phyloP scores from a whole-genome alignment of 2,113 vertebrate species.

The Ceyx margarethae region DNA sequence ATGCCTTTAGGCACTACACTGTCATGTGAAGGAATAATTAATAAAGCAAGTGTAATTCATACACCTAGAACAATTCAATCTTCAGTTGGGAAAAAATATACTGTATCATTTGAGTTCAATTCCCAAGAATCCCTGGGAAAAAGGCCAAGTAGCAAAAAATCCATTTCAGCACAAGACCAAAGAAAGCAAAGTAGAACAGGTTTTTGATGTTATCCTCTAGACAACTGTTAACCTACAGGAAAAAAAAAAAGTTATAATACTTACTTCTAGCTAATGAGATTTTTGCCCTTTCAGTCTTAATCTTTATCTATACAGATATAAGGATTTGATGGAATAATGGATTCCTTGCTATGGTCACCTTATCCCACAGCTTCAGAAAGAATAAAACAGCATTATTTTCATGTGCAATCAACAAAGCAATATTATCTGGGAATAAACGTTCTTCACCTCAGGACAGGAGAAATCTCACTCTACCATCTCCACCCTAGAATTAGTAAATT shows the following conservation, averaged over 20 bases:
- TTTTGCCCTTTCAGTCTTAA: not conserved
- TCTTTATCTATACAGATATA: not conserved
- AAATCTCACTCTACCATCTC: not conserved
- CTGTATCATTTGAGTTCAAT: not conserved
- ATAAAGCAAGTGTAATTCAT: conserved; percentile 33
- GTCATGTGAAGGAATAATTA: conserved; percentile 8
- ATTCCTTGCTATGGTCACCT: not conserved
- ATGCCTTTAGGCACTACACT: conserved; percentile 1
- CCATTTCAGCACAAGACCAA: not conserved
- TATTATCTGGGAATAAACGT: not conserved
- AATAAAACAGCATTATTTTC: not conserved
- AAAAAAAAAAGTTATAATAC: not conserved
- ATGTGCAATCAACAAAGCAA: not conserved
- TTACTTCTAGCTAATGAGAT: not conserved
- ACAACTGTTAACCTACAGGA: not conserved
- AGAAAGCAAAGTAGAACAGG: not conserved
- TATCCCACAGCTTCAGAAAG: not conserved
- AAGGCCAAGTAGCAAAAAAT: not conserved
- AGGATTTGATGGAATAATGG: not conserved
- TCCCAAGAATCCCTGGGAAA: conserved; percentile 9
- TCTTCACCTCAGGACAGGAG: not conserved
- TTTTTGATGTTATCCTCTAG: conserved; percentile 20
- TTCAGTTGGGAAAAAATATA: not conserved
- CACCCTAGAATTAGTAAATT: not conserved
- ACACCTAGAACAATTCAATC: conserved; percentile 27